Evolutionary conservation across 2,888 invertebrate genomes (phyloP).

Genomic region (Watsonalla binaria): DNA sequence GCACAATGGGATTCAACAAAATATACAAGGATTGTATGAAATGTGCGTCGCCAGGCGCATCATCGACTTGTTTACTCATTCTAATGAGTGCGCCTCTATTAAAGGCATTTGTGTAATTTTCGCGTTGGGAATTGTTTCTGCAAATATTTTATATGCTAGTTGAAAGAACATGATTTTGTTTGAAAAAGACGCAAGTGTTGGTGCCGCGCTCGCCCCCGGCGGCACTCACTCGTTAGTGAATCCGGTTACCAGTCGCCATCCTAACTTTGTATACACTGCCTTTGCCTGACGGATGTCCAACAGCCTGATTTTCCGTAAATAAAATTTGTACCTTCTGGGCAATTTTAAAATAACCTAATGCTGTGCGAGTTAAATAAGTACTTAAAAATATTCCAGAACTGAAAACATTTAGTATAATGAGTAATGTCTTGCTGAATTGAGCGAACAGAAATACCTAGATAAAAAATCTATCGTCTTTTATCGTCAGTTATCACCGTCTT

Average conservation of each 20-base stretch:
- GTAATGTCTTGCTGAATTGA: no score
- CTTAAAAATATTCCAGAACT: no score
- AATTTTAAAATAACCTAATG: neutral
- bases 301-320: conserved; percentile 40
- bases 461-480: no score
- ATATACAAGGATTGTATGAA: conserved; percentile 35
- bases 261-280: conserved; percentile 60
- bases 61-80: conserved; percentile 1
- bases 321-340: conserved; percentile 16
- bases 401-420: no score
- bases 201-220: conserved; percentile 26
- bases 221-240: conserved; percentile 66
- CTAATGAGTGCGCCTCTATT: neutral
- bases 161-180: conserved; percentile 17
- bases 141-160: neutral
- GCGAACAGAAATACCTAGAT: no score
- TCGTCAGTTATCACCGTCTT: no score
- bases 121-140: neutral
- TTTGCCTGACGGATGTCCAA: conserved; percentile 53
- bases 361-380: no score
- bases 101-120: neutral
- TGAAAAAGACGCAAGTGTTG: conserved; percentile 18
- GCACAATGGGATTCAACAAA: conserved; percentile 55
- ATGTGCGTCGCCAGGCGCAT: conserved; percentile 19
- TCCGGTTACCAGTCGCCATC: conserved; percentile 56